Percentiles rank a stretch among this genome's conserved stretches.
phyloP scores from a whole-genome alignment of 1,140 invertebrate genomes.

The Acromyrmex echinatior region DNA sequence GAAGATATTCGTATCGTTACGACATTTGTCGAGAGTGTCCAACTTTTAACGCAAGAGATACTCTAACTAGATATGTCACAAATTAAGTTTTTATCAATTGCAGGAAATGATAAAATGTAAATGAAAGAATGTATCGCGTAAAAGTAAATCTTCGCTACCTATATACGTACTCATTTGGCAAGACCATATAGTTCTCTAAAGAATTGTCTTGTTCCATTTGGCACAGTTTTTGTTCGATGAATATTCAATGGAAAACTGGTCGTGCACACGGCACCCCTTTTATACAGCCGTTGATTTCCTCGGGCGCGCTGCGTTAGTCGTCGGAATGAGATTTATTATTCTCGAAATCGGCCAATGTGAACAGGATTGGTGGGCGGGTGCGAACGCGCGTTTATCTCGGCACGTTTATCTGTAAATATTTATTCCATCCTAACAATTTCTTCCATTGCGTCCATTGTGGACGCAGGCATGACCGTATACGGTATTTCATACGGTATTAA shows the following conservation, averaged over 20 bases:
- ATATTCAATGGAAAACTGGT: constrained; percentile 52
- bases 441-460: background rate
- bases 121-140: constrained; percentile 25
- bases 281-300: constrained; percentile 25
- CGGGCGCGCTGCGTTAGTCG: background rate
- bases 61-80: background rate
- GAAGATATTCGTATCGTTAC: background rate
- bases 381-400: constrained; percentile 46
- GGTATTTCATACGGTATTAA: constrained; percentile 19
- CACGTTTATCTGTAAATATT: constrained; percentile 51
- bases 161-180: constrained; percentile 26
- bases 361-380: constrained; percentile 1
- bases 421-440: constrained; percentile 24
- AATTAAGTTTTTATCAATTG: constrained; percentile 8
- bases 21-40: background rate
- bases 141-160: constrained; percentile 19
- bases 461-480: background rate
- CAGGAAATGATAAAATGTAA: background rate
- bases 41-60: background rate
- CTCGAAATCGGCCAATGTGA: constrained; percentile 29
- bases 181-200: background rate
- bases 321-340: constrained; percentile 58
- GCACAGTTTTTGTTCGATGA: constrained; percentile 45
- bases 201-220: constrained; percentile 38
- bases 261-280: constrained; percentile 15